Conservation (phyloP, 2,888 invertebrate genomes). For the Lycophotia porphyrea region DNA sequence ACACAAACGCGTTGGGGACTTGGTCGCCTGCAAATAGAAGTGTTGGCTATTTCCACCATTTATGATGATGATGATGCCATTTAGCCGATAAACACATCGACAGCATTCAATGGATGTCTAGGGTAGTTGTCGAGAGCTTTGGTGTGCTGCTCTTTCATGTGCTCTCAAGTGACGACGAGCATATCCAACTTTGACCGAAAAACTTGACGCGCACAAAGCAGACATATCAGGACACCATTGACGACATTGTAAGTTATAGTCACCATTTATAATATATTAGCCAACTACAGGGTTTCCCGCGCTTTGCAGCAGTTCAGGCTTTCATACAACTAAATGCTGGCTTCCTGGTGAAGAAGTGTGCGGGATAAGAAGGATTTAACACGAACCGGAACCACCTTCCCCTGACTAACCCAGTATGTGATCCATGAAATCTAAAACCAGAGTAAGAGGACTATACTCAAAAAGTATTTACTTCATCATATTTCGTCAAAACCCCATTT, state of each 20-base stretch:
- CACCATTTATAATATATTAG: not conserved
- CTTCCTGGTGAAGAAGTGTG: not conserved
- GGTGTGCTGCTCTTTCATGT: too few relatives aligned
- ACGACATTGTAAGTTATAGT: too few relatives aligned
- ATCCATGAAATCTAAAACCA: not conserved
- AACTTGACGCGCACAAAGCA: too few relatives aligned
- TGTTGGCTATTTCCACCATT: not conserved
- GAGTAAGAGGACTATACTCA: not conserved
- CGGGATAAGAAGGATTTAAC: not conserved
- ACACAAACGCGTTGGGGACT: not conserved
- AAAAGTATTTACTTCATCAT: not conserved
- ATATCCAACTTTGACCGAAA: too few relatives aligned
- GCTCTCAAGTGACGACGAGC: too few relatives aligned
- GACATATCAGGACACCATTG: too few relatives aligned
- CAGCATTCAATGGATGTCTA: too few relatives aligned
- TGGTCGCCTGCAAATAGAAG: not conserved
- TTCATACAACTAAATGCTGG: not conserved
- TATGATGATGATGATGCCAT: too few relatives aligned
- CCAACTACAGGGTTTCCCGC: not conserved
- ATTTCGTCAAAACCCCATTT: not conserved
- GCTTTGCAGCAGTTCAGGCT: not conserved
- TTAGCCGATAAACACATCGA: too few relatives aligned
- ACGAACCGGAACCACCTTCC: not conserved
- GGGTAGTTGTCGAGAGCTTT: too few relatives aligned
- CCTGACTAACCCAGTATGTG: not conserved